Conservation (phyloP, 2,797 vertebrate genomes). For the Cuculus canorus region DNA sequence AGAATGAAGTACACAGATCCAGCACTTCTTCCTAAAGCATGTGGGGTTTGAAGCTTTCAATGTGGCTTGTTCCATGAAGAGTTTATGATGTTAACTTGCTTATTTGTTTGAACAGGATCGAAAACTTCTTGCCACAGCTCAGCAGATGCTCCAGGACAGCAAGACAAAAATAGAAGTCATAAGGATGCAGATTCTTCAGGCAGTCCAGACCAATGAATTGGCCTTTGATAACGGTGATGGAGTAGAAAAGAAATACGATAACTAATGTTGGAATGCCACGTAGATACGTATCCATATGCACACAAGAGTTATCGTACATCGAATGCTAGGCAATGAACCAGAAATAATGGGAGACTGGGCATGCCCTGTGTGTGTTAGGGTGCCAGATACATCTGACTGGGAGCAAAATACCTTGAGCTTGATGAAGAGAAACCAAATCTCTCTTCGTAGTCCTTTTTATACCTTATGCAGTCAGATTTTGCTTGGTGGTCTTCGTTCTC, state of each 20-base stretch:
- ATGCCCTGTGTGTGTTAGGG: neutral
- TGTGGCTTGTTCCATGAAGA: neutral
- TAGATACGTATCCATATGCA: slow-evolving; percentile 17
- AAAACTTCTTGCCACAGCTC: slow-evolving; percentile 94
- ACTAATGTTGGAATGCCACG: neutral
- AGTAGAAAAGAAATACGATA: slow-evolving; percentile 69
- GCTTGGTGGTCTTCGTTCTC: neutral
- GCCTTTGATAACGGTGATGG: slow-evolving; percentile 92
- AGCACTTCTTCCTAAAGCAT: neutral
- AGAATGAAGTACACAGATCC: neutral
- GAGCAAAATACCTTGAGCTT: neutral
- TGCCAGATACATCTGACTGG: neutral
- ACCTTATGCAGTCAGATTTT: neutral
- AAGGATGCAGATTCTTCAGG: slow-evolving; percentile 99
- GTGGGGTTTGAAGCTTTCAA: neutral
- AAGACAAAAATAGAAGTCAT: slow-evolving; percentile 99
- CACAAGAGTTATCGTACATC: neutral
- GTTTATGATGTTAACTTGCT: slow-evolving; percentile 26
- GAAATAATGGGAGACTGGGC: neutral
- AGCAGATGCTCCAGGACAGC: slow-evolving; percentile 99
- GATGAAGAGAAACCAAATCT: neutral
- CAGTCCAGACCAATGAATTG: slow-evolving; percentile 93
- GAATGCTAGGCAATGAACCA: neutral
- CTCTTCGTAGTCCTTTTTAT: neutral
- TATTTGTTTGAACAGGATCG: slow-evolving; percentile 85